phyloP scores from a whole-genome alignment of 2,888 invertebrate genomes.

The Macaria notata region DNA sequence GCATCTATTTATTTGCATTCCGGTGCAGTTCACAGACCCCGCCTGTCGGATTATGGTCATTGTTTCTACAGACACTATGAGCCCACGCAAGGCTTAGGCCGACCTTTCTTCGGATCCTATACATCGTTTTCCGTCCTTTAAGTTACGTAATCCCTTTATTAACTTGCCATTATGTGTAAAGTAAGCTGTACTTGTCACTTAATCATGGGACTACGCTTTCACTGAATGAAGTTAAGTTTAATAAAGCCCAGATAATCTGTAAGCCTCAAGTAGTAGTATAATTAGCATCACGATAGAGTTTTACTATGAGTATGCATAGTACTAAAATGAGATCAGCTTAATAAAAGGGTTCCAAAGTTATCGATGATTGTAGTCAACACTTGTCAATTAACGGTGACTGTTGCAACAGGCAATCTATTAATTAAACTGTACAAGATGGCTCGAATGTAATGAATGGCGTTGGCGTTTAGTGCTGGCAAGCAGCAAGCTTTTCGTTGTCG shows the following conservation, averaged over 20 bases:
- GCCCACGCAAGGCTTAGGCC: conserved; percentile 56
- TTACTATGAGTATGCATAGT: too few species aligned
- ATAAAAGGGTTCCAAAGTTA: too few species aligned
- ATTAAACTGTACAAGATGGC: conserved; percentile 8
- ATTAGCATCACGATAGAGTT: too few species aligned
- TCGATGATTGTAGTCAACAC: too few species aligned
- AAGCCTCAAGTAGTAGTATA: too few species aligned
- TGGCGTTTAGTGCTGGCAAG: conserved; percentile 32
- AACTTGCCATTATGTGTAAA: conserved; percentile 11
- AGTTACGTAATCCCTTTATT: conserved; percentile 38
- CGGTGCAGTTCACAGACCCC: conserved; percentile 74
- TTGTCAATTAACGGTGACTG: conserved; percentile 5
- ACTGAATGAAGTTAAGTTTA: neutral
- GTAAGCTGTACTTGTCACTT: conserved; percentile 7
- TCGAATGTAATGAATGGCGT: conserved; percentile 6
- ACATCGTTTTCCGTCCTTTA: conserved; percentile 29
- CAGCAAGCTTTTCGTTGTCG: conserved; percentile 36
- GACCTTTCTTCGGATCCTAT: conserved; percentile 56
- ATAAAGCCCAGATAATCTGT: too few species aligned
- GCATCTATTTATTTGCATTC: conserved; percentile 79
- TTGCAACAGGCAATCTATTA: conserved; percentile 7
- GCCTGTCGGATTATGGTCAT: conserved; percentile 57
- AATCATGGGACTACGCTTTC: neutral
- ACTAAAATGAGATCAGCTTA: too few species aligned
- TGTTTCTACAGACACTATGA: conserved; percentile 41